A percentile compares a stretch with the other conserved stretches of the same genome.
phyloP scores from a whole-genome alignment of 2,888 invertebrate genomes.

The Andrena minutula region DNA sequence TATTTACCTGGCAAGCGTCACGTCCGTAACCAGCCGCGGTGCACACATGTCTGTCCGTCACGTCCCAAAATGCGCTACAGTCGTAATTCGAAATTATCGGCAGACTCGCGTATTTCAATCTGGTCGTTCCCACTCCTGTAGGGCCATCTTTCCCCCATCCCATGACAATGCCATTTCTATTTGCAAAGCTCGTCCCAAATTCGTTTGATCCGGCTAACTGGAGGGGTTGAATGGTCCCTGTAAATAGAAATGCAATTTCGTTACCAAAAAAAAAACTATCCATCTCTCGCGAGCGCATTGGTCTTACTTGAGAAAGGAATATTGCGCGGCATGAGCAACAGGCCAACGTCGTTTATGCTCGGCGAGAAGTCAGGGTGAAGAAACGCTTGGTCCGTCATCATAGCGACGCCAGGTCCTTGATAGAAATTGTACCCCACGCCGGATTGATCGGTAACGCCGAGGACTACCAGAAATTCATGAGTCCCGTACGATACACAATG shows the following conservation, averaged over 20 bases:
- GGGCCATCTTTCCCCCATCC: slow-evolving; percentile 70
- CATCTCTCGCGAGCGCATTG: too few species aligned
- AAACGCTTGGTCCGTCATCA: slow-evolving; percentile 59
- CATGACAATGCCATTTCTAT: slow-evolving; percentile 43
- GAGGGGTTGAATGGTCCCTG: slow-evolving; percentile 67
- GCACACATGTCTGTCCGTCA: slow-evolving; percentile 64
- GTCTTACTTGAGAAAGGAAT: slow-evolving; percentile 70
- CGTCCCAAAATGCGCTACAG: slow-evolving; percentile 62
- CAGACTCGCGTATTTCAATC: slow-evolving; percentile 64
- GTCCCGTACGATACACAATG: slow-evolving; percentile 65
- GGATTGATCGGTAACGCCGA: slow-evolving; percentile 67
- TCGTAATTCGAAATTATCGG: slow-evolving; percentile 60
- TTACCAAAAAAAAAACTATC: too few species aligned
- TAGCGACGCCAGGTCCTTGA: slow-evolving; percentile 64
- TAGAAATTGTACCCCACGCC: slow-evolving; percentile 62
- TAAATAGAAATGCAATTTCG: slow-evolving; percentile 3
- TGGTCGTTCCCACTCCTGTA: not conserved
- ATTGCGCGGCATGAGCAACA: slow-evolving; percentile 70
- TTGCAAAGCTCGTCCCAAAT: not conserved
- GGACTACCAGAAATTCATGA: slow-evolving; percentile 61
- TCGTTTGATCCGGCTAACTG: slow-evolving; percentile 42
- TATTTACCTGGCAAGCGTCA: slow-evolving; percentile 71
- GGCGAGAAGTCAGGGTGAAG: slow-evolving; percentile 63
- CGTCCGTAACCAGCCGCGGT: slow-evolving; percentile 54
- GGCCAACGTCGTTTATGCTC: slow-evolving; percentile 67